Evolutionary conservation across 2,113 vertebrate genomes (phyloP), one percentile per base, ranked within the genome.

Genomic region (Guaruba guarouba): DNA sequence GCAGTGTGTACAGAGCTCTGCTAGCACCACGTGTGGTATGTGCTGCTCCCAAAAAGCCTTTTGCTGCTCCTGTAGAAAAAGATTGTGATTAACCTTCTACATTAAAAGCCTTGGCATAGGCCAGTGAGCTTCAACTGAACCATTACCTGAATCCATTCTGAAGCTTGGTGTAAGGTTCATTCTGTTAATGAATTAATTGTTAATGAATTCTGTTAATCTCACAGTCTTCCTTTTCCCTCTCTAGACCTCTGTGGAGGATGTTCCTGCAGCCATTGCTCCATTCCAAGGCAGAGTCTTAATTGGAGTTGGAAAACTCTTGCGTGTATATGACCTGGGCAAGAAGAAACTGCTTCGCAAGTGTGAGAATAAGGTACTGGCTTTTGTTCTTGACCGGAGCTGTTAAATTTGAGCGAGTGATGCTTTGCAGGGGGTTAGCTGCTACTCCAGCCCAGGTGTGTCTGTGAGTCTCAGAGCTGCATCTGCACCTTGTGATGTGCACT

Each of bases 261-360:
- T 99, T 15, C 99, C 99, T 16, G 97, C 99, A 88, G 99, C 99
- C 69, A 99, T 99, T 31, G 99, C 99, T 44, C 99, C 99, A 0
- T 99, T 99, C 96, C 46, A 48, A 48, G 99, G 99, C 23, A 97
- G 99, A 35, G 98, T 99, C 31, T 96, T 99, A 71, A 99, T 99
- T 52, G 99, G 99, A 19, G 99, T 99, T 35, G 99, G 99, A 7
- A 99, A 99, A 88, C 98, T 99, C 41, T 95, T 99, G 84, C 98
- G 99, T 55, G 99, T 99, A 7, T 99, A 99, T 5, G 99, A 99
- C 97, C 96, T 99, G 70, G 99, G 99, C 86, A 99, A 99, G 96
- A 99, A 99, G 98, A 99, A 99, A 75, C 98, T 99, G 92, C 98
- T 99, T 11, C 98, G 99, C 41, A 99, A 99, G 91, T 99, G 99